Base-by-base conservation (phyloP, 2,113 vertebrate species). In the Climacteris rufus region DNA sequence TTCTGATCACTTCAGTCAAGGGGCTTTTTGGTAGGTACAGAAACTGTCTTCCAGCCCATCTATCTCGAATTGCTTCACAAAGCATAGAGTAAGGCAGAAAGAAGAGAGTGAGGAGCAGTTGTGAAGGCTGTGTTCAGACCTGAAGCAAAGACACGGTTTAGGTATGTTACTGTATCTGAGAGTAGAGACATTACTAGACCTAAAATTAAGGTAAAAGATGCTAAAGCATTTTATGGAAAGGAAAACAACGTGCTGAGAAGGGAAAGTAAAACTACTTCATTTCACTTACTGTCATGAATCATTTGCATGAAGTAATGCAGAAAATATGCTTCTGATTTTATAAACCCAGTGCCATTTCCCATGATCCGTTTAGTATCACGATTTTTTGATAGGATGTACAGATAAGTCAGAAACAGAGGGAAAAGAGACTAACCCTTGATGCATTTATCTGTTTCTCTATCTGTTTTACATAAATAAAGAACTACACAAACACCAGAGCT, bases 1-100 rank as follows among this genome's bases (percentile, higher is more conserved):
- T n/a, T 70, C 47, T 53, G 17, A n/a, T 33, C 0, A 0, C 10
- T 72, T 12, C 4, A 2, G 9, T n/a, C 9, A 65, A 22, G 12
- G 10, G 15, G 10, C 9, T 37, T 69, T 78, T 60, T 33, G 35
- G 19, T 44, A 82, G 35, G 22, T 12, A 47, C 7, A 61, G 30
- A 86, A 75, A 66, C n/a, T n/a, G 9, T 42, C 8, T 61, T 70
- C 37, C 13, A 65, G 33, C 6, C n/a, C 31, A 25, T 31, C 6
- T 33, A 42, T 16, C 17, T 39, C 31, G 33, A 57, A 52, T 35
- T 53, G 17, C 18, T 87, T 80, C 57, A 21, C 25, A 49, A 47
- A 69, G 11, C 5, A 79, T 5, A 56, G 9, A 28, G 9, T 49
- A 9, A 68, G 28, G 24, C 61, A 70, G 35, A 79, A 69, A 22